Conservation (phyloP, 2,797 vertebrate genomes). For the Intellagama lesueurii region DNA sequence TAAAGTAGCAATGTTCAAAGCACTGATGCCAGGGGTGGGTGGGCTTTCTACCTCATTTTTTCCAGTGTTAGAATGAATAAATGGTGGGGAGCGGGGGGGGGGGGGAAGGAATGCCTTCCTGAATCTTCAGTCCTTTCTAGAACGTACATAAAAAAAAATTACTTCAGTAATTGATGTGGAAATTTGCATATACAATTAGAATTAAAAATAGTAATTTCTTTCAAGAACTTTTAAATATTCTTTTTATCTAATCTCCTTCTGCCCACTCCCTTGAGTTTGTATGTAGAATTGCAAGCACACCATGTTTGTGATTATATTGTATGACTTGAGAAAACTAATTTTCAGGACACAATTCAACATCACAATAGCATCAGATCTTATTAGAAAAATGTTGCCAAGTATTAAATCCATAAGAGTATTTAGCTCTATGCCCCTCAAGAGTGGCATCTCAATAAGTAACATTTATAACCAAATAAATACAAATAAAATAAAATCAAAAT, state of each 20-base stretch:
- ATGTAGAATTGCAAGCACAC: neutral
- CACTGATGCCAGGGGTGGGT: neutral
- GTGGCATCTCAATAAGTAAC: neutral
- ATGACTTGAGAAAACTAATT: neutral
- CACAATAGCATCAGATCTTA: neutral
- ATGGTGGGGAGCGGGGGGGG: too few species aligned
- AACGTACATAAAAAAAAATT: neutral
- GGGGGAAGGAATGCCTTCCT: neutral
- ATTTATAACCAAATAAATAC: too few species aligned
- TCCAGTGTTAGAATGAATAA: neutral
- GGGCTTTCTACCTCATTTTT: constrained; percentile 9
- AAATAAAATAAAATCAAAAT: neutral
- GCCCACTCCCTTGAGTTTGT: too few species aligned
- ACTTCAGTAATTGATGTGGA: neutral
- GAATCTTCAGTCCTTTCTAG: neutral
- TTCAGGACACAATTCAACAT: neutral
- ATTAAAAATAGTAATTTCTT: neutral
- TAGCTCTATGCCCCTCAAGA: neutral
- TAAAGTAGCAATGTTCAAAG: constrained; percentile 6
- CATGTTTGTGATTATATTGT: neutral
- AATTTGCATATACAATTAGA: neutral
- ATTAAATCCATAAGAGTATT: neutral
- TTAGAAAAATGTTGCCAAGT: neutral
- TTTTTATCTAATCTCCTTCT: neutral
- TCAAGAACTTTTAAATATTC: neutral